These are phyloP conservation scores for Tautogolabrus adspersus DNA, from an alignment of 2,113 vertebrate species.

Conservation along the genomic window DNA sequence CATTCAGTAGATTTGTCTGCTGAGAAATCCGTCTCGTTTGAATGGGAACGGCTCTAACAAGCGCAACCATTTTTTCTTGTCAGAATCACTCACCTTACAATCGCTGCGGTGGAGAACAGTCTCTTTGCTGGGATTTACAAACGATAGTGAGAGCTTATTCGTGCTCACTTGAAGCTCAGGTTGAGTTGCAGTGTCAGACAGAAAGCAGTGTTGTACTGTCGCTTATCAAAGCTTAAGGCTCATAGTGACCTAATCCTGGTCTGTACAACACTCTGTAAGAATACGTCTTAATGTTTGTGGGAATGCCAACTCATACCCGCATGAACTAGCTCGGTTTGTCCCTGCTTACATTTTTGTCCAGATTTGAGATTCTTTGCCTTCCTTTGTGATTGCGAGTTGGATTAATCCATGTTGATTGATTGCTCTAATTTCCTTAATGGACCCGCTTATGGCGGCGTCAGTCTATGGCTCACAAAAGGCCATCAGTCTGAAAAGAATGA, in stretches of 20 bases:
- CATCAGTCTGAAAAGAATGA: conserved; percentile 37
- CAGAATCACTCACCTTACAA: conserved; percentile 33
- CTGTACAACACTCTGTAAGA: not conserved
- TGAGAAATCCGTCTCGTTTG: conserved; percentile 48
- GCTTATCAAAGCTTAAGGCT: not conserved
- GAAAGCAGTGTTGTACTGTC: not conserved
- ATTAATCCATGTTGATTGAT: conserved; percentile 66
- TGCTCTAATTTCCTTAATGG: conserved; percentile 72
- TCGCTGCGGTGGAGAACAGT: conserved; percentile 2
- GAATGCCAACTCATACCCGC: not conserved
- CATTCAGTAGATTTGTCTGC: conserved; percentile 42
- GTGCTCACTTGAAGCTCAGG: conserved; percentile 3
- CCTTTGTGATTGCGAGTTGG: conserved; percentile 45
- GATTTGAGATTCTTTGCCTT: conserved; percentile 28
- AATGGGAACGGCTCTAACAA: conserved; percentile 45
- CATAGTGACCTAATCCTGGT: not conserved
- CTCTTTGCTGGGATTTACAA: conserved; percentile 51
- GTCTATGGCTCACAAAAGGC: conserved; percentile 20
- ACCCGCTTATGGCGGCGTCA: conserved; percentile 21
- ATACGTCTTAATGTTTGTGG: not conserved
- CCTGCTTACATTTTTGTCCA: not conserved
- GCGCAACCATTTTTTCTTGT: conserved; percentile 39
- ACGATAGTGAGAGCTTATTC: conserved; percentile 8
- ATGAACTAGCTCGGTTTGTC: not conserved
- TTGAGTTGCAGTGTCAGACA: conserved; percentile 1